Conservation (phyloP, 2,797 vertebrate genomes). For the Hephaestus fuliginosus region DNA sequence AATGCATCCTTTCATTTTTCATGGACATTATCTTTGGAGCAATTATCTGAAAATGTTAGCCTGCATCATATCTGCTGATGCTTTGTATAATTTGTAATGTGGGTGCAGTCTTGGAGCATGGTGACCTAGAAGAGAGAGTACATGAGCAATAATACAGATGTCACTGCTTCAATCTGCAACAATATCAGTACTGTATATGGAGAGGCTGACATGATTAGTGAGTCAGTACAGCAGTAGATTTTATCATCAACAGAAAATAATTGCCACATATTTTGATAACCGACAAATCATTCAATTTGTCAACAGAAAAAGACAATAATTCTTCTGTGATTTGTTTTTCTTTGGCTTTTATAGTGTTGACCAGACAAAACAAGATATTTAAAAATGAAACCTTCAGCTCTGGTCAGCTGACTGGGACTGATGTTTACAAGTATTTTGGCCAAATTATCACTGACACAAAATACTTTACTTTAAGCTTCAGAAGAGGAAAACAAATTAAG, state of each 20-base stretch:
- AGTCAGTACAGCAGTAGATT: not conserved
- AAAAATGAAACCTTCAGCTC: not conserved
- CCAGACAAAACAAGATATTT: not conserved
- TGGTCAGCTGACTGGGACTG: not conserved
- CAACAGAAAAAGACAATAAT: not conserved
- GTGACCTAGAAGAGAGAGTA: not conserved
- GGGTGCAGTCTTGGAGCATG: not conserved
- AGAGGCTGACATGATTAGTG: not conserved
- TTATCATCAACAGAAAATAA: not conserved
- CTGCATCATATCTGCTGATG: slow-evolving; percentile 10
- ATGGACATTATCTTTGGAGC: not conserved
- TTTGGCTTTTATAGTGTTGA: not conserved
- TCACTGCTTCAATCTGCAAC: not conserved
- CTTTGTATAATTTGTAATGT: slow-evolving; percentile 15
- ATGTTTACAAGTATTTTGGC: not conserved
- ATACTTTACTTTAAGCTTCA: not conserved
- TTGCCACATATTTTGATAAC: not conserved
- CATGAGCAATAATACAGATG: not conserved
- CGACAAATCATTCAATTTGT: not conserved
- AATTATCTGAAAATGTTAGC: slow-evolving; percentile 29
- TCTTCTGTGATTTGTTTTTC: not conserved
- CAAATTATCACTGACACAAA: not conserved
- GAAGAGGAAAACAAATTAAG: not conserved
- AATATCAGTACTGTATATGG: not conserved
- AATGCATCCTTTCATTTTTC: slow-evolving; percentile 11